Percentiles rank a stretch among this genome's conserved stretches.
Conservation (phyloP, 2,113 vertebrate species). For the Thermophis baileyi region DNA sequence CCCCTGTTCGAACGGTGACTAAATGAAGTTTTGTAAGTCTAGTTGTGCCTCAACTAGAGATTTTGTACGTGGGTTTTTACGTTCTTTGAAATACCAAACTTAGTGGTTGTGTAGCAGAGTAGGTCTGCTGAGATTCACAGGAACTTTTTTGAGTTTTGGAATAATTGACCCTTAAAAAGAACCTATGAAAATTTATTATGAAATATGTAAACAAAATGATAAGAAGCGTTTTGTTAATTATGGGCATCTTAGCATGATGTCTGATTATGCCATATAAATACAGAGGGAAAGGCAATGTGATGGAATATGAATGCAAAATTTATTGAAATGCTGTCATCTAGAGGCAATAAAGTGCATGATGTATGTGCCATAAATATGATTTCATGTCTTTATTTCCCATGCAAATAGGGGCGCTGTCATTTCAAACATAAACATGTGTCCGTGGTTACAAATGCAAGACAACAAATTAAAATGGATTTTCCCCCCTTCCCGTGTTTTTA, state of each 20-base stretch:
- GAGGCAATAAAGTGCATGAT: conserved; percentile 44
- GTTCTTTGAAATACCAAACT: neutral
- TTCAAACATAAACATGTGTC: conserved; percentile 19
- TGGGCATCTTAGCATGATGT: conserved; percentile 10
- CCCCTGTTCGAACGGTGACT: too few species aligned
- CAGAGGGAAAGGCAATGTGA: neutral
- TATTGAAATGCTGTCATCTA: conserved; percentile 67
- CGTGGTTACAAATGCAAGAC: conserved; percentile 29
- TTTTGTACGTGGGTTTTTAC: neutral
- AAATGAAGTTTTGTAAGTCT: too few species aligned
- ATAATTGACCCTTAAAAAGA: conserved; percentile 14
- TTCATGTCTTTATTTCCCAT: conserved; percentile 36
- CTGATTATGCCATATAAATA: conserved; percentile 28
- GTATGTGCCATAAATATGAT: neutral
- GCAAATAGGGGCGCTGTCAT: conserved; percentile 23
- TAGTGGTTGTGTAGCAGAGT: neutral
- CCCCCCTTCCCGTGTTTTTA: neutral
- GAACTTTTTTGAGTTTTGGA: conserved; percentile 21
- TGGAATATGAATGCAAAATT: conserved; percentile 40
- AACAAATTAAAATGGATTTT: conserved; percentile 8
- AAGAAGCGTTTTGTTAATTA: conserved; percentile 43
- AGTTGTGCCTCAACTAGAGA: neutral
- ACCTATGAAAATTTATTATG: conserved; percentile 15
- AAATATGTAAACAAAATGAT: conserved; percentile 21
- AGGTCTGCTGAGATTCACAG: neutral